A percentile compares a stretch with the other conserved stretches of the same genome.
Evolutionary conservation across 1,140 invertebrate genomes (phyloP).

Genomic region (Zaprionus ornatus): DNA sequence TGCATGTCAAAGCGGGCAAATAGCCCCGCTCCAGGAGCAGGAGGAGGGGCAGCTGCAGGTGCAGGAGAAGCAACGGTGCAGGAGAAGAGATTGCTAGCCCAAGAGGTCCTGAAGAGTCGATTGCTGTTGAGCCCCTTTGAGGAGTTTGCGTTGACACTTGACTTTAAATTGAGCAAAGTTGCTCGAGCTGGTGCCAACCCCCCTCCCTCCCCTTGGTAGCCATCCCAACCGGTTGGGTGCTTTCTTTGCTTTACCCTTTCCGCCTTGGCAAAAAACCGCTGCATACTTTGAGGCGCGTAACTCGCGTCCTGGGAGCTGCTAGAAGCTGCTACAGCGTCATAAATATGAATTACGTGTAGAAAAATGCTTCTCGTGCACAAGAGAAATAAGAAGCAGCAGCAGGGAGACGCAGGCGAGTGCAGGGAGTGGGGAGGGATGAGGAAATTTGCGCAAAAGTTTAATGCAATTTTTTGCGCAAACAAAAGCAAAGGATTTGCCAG

Average conservation of each 20-base stretch:
- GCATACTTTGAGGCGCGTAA: slow-evolving; percentile 55
- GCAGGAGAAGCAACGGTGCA: not conserved
- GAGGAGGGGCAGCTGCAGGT: not conserved
- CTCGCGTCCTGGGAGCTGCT: slow-evolving; percentile 22
- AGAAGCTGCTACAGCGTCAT: slow-evolving; percentile 46
- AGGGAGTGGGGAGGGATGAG: not conserved
- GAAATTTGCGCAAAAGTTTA: slow-evolving; percentile 70
- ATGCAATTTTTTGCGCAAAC: slow-evolving; percentile 62
- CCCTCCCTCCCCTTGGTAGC: not conserved
- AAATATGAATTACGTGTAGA: slow-evolving; percentile 73
- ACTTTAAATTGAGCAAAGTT: slow-evolving; percentile 79
- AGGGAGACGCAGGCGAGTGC: not conserved
- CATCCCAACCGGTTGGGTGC: slow-evolving; percentile 17
- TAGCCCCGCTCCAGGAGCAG: slow-evolving; percentile 4
- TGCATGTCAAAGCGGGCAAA: slow-evolving; percentile 75
- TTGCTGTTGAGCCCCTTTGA: slow-evolving; percentile 61
- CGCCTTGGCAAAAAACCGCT: slow-evolving; percentile 17
- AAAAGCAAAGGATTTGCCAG: slow-evolving; percentile 33
- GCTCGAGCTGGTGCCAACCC: not conserved
- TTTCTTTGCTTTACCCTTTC: slow-evolving; percentile 1
- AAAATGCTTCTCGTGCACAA: slow-evolving; percentile 29
- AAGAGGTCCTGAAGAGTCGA: slow-evolving; percentile 67
- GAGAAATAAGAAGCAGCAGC: not conserved
- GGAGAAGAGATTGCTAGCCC: slow-evolving; percentile 19
- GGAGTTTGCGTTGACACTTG: slow-evolving; percentile 79